Conservation (phyloP, 1,140 invertebrate species). For the Gonatopus flavifemur region DNA sequence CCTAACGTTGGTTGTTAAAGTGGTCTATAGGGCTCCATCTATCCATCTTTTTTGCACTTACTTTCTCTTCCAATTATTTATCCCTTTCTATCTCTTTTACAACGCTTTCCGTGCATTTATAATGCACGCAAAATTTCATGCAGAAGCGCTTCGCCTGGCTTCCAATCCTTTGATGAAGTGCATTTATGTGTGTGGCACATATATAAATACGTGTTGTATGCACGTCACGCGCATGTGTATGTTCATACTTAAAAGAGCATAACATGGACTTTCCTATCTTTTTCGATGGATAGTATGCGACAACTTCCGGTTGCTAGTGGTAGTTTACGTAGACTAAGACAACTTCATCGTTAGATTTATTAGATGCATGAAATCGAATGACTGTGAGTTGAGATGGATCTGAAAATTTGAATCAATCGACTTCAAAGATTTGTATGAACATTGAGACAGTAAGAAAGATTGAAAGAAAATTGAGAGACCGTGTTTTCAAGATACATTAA, state of each 20-base stretch:
- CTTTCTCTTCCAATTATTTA: not conserved
- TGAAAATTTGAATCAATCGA: too few relatives aligned
- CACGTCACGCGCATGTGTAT: slow-evolving; percentile 6
- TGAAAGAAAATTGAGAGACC: too few relatives aligned
- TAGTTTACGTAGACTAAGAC: too few relatives aligned
- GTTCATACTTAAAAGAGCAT: slow-evolving; percentile 39
- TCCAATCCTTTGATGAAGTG: slow-evolving; percentile 47
- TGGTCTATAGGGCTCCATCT: slow-evolving; percentile 30
- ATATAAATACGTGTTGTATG: not conserved
- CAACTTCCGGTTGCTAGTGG: slow-evolving; percentile 38
- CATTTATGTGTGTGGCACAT: slow-evolving; percentile 22
- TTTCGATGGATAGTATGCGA: slow-evolving; percentile 20
- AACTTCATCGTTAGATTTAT: too few relatives aligned
- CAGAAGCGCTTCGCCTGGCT: slow-evolving; percentile 37
- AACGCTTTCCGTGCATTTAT: slow-evolving; percentile 46
- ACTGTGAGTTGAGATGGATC: too few relatives aligned
- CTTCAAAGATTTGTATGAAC: too few relatives aligned
- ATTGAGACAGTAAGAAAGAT: too few relatives aligned
- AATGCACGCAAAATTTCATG: slow-evolving; percentile 55
- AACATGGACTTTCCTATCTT: not conserved
- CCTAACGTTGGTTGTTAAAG: slow-evolving; percentile 29
- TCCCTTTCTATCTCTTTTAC: slow-evolving; percentile 19
- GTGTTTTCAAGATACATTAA: too few relatives aligned
- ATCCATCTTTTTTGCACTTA: not conserved
- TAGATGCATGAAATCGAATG: too few relatives aligned